Base-by-base conservation (phyloP, 2,113 vertebrate species). In the Cyprichromis sp. region DNA sequence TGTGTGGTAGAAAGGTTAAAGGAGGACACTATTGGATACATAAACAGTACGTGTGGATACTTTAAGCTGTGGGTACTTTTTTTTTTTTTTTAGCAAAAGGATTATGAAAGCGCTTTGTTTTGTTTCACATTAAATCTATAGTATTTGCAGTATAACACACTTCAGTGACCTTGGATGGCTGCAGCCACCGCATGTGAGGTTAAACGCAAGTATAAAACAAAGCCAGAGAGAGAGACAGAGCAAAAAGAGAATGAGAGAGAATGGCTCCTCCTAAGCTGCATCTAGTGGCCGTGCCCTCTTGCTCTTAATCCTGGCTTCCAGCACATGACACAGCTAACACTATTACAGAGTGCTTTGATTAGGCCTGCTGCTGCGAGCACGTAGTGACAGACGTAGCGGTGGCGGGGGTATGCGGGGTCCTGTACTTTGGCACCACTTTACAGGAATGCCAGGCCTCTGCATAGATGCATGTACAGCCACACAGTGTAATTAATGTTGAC, bases 261-360 rank as follows among this genome's bases (percentile, higher is more conserved):
- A 82, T 31, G 29, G 29, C 11, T 83, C 80, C 66, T 54, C 52
- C 83, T 92, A 93, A 95, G 53, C 89, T 94, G 92, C 91, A 94
- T 94, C 87, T 85, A 88, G 89, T 91, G 91, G 89, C 91, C 93
- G 81, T 92, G 92, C 88, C 90, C 93, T 94, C 91, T 81, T 93
- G 92, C 82, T 95, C 92, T 94, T 94, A 95, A 96, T 95, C 94
- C 95, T 79, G 89, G 90, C 90, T 94, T 91, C 92, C 89, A 95
- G 93, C 95, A 94, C 95, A 95, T 96, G 95, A 96, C 94, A 93
- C 93, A 89, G 94, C 95, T 95, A 96, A 96, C 92, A 91, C 92
- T 76, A 94, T 95, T 95, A 95, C 55, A 82, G 34, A 91, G 89
- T 54, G 84, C 93, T 95, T 94, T 93, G 94, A 96, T 94, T 95